Evolutionary conservation across 2,797 vertebrate genomes (phyloP).

Genomic region (Smutsia gigantea): DNA sequence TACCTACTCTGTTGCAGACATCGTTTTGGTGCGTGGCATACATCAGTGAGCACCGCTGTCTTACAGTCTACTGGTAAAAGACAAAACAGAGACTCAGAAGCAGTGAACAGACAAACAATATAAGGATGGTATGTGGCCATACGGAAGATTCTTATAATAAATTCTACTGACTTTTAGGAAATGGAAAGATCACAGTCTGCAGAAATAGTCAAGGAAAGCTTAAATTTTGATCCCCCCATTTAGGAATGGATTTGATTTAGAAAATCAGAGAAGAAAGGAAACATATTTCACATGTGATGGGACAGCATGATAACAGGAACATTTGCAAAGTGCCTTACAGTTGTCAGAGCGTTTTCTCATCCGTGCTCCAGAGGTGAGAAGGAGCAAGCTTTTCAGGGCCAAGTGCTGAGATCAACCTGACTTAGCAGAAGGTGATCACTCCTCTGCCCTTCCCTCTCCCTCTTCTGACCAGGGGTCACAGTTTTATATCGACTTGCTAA

Average conservation of each 20-base stretch:
- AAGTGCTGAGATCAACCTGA: neutral
- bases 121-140: neutral
- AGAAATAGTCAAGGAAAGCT: conserved; percentile 19
- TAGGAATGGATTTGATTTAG: conserved; percentile 35
- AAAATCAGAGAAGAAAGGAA: conserved; percentile 22
- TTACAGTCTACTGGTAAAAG: neutral
- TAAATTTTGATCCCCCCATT: conserved; percentile 1
- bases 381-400: neutral
- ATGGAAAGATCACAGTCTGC: neutral
- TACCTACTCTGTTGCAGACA: neutral
- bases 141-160: neutral
- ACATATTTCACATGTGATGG: neutral
- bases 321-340: neutral
- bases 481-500: conserved; percentile 13
- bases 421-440: neutral
- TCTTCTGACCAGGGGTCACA: neutral
- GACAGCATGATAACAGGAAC: neutral
- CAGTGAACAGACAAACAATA: neutral
- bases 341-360: neutral
- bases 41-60: neutral
- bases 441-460: neutral
- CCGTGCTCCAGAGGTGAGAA: neutral
- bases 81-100: neutral
- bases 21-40: neutral
- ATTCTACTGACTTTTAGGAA: neutral